Percentiles rank a stretch among this genome's conserved stretches.
These are phyloP conservation scores for Dendrolimus houi DNA, from an alignment of 2,888 invertebrate genomes.

Conservation along the genomic window DNA sequence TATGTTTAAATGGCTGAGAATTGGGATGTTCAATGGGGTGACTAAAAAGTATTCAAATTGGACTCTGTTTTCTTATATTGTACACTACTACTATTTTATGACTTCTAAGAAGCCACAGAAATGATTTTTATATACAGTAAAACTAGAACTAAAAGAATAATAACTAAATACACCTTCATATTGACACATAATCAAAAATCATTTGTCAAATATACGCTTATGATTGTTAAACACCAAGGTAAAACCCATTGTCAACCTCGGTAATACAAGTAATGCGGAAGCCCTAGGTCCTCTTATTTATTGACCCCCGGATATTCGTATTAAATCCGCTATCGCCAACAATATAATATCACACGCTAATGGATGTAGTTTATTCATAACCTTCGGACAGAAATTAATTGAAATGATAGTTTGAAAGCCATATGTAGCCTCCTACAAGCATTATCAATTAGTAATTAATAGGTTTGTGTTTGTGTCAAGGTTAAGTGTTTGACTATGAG, in stretches of 20 bases:
- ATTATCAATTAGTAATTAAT: slow-evolving; percentile 25
- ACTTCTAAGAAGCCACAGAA: too few species aligned
- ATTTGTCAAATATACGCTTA: background rate
- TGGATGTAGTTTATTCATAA: slow-evolving; percentile 9
- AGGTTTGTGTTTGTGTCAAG: slow-evolving; percentile 8
- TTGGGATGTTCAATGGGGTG: too few species aligned
- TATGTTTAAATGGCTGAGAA: too few species aligned
- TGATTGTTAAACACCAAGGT: background rate
- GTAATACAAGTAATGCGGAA: background rate
- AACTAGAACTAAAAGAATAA: too few species aligned
- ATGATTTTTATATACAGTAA: too few species aligned
- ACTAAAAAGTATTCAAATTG: background rate
- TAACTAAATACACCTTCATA: too few species aligned
- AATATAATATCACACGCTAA: slow-evolving; percentile 7
- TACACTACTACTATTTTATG: too few species aligned
- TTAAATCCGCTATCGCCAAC: slow-evolving; percentile 13
- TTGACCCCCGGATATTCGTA: background rate
- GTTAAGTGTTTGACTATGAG: slow-evolving; percentile 6
- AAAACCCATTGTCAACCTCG: background rate
- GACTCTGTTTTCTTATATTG: too few species aligned
- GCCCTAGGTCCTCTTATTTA: background rate
- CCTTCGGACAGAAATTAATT: slow-evolving; percentile 33
- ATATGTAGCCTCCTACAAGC: slow-evolving; percentile 20
- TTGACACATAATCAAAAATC: background rate
- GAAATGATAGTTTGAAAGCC: slow-evolving; percentile 23